Evolutionary conservation across 1,140 invertebrate genomes (phyloP).

Genomic region (Vanessa atalanta): DNA sequence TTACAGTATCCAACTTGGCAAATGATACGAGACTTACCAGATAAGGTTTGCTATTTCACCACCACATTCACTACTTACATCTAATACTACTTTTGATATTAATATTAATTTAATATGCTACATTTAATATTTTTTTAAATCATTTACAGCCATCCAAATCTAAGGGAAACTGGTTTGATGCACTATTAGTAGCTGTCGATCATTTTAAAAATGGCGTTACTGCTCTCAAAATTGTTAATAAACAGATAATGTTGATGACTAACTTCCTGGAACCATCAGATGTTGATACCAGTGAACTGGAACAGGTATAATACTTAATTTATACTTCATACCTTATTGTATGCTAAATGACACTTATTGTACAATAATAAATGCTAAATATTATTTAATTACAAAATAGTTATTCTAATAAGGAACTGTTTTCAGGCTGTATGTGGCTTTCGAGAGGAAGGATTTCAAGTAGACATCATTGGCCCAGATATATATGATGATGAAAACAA

Average conservation of each 20-base stretch:
- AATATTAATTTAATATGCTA: no score
- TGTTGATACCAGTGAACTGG: constrained; percentile 47
- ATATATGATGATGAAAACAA: constrained; percentile 56
- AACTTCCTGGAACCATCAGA: constrained; percentile 64
- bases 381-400: background rate
- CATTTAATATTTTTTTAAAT: background rate
- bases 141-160: constrained; percentile 61
- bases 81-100: background rate
- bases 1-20: constrained; percentile 63
- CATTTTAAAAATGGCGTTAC: constrained; percentile 58
- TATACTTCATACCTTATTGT: background rate
- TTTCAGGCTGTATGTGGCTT: constrained; percentile 64
- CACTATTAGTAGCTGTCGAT: constrained; percentile 67
- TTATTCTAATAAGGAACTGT: background rate
- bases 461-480: constrained; percentile 72
- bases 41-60: constrained; percentile 46
- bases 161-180: constrained; percentile 74
- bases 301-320: constrained; percentile 38
- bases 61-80: background rate
- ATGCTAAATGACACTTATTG: no score
- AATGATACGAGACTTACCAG: constrained; percentile 67
- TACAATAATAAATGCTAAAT: background rate
- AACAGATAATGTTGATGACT: constrained; percentile 74
- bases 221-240: constrained; percentile 56
- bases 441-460: constrained; percentile 66